Evolutionary conservation across 2,888 invertebrate genomes (phyloP).

Genomic region (Campoletis raptor): DNA sequence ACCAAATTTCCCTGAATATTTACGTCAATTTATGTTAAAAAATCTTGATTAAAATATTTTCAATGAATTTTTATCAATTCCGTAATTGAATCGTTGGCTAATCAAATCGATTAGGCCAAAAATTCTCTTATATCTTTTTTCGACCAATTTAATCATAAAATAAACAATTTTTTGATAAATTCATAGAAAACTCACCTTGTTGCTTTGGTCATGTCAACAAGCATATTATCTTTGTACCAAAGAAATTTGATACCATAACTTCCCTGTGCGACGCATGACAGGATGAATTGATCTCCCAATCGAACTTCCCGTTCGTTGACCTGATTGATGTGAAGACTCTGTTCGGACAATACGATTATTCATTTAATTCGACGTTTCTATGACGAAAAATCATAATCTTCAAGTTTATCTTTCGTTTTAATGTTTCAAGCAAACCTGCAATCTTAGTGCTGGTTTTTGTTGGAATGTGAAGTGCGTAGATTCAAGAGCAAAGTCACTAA

Average conservation of each 20-base stretch:
- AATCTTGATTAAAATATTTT: neutral
- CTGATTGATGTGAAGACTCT: constrained; percentile 82
- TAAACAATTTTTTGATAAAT: neutral
- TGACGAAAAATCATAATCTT: neutral
- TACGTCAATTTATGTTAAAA: neutral
- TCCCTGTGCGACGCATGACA: constrained; percentile 92
- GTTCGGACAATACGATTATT: constrained; percentile 29
- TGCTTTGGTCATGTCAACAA: constrained; percentile 91
- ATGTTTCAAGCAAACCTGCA: constrained; percentile 87
- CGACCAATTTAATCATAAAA: neutral
- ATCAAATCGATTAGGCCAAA: neutral
- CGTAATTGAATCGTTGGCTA: neutral
- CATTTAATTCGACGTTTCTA: neutral
- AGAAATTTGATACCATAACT: constrained; percentile 91
- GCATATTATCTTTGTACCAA: constrained; percentile 93
- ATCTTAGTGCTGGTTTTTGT: constrained; percentile 89
- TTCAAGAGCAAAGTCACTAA: constrained; percentile 87
- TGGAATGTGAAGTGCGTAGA: constrained; percentile 90
- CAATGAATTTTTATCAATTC: too few species aligned
- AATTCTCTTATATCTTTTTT: neutral
- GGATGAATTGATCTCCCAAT: constrained; percentile 91
- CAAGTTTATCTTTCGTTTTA: neutral
- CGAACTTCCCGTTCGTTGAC: constrained; percentile 85
- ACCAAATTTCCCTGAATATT: constrained; percentile 82
- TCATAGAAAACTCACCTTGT: constrained; percentile 87